Evolutionary conservation across 2,113 vertebrate genomes (phyloP), one percentile per base, ranked within the genome.

Genomic region (Vimba vimba): DNA sequence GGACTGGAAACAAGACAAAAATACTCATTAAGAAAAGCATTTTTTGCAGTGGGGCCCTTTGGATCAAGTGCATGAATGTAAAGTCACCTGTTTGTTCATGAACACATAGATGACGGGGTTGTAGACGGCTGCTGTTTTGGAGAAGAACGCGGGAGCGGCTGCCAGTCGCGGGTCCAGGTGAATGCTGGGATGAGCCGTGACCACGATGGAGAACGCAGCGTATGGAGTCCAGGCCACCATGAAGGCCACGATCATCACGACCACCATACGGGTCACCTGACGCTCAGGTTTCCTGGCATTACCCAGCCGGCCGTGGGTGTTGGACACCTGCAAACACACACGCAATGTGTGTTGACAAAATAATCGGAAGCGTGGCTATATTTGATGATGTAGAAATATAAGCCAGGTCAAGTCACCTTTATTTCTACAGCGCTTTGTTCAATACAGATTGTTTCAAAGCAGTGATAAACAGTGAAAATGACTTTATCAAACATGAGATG

Each of bases 21-120:
- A 36, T 6, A 1, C 5, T 6, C 1, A 36, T 0, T 43, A 9
- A 9, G 8, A 2, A 39, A 39, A 39, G 6, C 39, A 1, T 7
- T 6, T 39, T 39, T 36, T 33, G 36, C 4, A 36, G 36, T 36
- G 36, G 0, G 36, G 36, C 36, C 36, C 3, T 64, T 5, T 27
- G n/a, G 4, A 27, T 30, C 15, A 13, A 12, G 4, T 76, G 39
- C n/a, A 27, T 52, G 74, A 47, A 10, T 77, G 47, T 2, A 1
- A 17, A 19, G 11, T 33, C 84, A 97, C 96, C 96, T 97, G 95
- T 90, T 96, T 96, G 93, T 98, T 97, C 97, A 97, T 97, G 87
- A 96, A 97, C 88, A 96, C 97, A 52, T 98, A 97, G 92, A 97
- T 97, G 88, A 98, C 45, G 4, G 97, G 97, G 87, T 98, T 97